Evolutionary conservation across 2,888 invertebrate genomes (phyloP).

Genomic region (Harmothoe impar): DNA sequence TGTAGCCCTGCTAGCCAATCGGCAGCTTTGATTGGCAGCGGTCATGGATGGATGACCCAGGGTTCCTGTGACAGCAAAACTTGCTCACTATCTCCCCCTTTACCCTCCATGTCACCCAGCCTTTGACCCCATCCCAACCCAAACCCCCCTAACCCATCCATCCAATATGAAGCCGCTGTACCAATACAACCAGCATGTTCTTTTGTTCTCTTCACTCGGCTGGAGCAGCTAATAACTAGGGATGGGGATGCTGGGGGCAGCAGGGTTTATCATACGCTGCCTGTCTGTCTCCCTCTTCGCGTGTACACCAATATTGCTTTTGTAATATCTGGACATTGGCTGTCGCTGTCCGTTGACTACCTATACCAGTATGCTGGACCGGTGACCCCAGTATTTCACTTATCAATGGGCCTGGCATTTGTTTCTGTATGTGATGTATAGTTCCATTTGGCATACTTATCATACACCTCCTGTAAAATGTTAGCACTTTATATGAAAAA

Average conservation of each 20-base stretch:
- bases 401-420: too few species aligned
- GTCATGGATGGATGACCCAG: background rate
- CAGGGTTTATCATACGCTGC: background rate
- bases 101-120: background rate
- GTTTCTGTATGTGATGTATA: too few species aligned
- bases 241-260: background rate
- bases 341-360: too few species aligned
- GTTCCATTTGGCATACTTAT: too few species aligned
- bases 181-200: background rate
- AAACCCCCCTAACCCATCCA: too few species aligned
- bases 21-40: background rate
- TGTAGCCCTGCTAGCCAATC: background rate
- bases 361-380: too few species aligned
- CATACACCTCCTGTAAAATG: too few species aligned
- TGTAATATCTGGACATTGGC: background rate
- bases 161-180: too few species aligned
- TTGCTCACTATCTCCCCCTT: background rate
- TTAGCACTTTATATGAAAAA: too few species aligned
- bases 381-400: too few species aligned
- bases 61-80: background rate
- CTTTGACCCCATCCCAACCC: background rate
- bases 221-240: background rate
- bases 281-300: background rate
- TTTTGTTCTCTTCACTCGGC: background rate
- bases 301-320: constrained; percentile 15